Conservation (phyloP, 2,797 vertebrate species). For the Schizopygopsis malacanthus region DNA sequence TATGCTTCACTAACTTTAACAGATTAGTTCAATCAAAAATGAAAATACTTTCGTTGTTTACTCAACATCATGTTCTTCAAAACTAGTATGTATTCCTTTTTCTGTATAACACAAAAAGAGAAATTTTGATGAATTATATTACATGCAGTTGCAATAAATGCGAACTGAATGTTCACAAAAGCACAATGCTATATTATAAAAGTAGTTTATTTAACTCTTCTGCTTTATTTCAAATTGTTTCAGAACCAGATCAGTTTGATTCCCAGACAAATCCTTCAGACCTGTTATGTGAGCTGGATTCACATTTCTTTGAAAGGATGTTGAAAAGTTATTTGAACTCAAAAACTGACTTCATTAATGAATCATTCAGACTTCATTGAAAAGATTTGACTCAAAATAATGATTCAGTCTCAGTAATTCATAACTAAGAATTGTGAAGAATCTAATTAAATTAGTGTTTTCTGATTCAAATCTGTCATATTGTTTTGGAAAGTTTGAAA, state of each 20-base stretch:
- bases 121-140: not conserved
- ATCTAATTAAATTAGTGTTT: not conserved
- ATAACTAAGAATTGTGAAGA: not conserved
- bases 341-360: not conserved
- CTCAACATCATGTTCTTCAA: not conserved
- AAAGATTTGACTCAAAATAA: not conserved
- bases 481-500: not conserved
- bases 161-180: not conserved
- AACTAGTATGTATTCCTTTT: not conserved
- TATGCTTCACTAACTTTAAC: slow-evolving; percentile 11
- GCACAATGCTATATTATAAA: not conserved
- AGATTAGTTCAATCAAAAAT: slow-evolving; percentile 3
- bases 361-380: not conserved
- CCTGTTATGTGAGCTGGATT: not conserved
- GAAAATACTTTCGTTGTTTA: not conserved
- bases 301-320: not conserved
- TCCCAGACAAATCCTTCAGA: not conserved
- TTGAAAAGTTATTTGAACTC: not conserved
- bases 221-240: not conserved
- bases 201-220: not conserved
- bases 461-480: not conserved
- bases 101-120: not conserved
- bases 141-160: not conserved
- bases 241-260: not conserved
- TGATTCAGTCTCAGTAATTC: not conserved